Conservation (phyloP, 2,113 vertebrate species). For the Xiphias gladius region DNA sequence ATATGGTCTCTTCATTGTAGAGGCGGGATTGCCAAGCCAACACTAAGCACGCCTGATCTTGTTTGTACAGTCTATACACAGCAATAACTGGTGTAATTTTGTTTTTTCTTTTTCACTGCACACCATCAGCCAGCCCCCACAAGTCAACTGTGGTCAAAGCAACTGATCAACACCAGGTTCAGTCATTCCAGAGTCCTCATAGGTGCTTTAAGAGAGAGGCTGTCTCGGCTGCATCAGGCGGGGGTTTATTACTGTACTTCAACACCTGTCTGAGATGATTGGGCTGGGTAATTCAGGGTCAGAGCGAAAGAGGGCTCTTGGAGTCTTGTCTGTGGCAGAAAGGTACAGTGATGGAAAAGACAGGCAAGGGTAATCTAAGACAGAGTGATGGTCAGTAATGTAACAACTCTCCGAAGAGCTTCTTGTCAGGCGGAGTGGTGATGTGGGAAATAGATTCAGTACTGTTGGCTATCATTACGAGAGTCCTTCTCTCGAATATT, state of each 20-base stretch:
- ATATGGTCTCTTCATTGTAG: neutral
- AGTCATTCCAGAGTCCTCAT: conserved; percentile 67
- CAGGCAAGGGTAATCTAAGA: conserved; percentile 62
- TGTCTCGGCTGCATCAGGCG: conserved; percentile 51
- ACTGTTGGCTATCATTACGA: conserved; percentile 52
- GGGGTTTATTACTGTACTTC: conserved; percentile 77
- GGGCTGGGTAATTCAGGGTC: conserved; percentile 79
- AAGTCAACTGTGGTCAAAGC: conserved; percentile 71
- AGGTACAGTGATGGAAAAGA: conserved; percentile 66
- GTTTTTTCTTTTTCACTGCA: conserved; percentile 26
- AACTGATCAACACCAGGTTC: conserved; percentile 67
- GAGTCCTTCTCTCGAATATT: conserved; percentile 46
- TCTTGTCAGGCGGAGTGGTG: conserved; percentile 53
- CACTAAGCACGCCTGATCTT: conserved; percentile 11
- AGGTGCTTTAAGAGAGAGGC: conserved; percentile 70
- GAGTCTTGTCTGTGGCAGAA: conserved; percentile 66
- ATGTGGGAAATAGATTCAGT: conserved; percentile 69
- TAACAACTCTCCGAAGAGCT: conserved; percentile 63
- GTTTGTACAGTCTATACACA: conserved; percentile 17
- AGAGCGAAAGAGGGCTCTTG: conserved; percentile 71
- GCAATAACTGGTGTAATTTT: conserved; percentile 32
- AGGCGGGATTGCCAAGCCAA: neutral
- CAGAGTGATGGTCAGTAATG: conserved; percentile 73
- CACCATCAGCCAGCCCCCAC: conserved; percentile 40
- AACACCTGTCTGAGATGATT: conserved; percentile 80